A percentile compares a stretch with the other conserved stretches of the same genome.
Conservation (phyloP, 2,888 invertebrate genomes). For the Phortica okadai region DNA sequence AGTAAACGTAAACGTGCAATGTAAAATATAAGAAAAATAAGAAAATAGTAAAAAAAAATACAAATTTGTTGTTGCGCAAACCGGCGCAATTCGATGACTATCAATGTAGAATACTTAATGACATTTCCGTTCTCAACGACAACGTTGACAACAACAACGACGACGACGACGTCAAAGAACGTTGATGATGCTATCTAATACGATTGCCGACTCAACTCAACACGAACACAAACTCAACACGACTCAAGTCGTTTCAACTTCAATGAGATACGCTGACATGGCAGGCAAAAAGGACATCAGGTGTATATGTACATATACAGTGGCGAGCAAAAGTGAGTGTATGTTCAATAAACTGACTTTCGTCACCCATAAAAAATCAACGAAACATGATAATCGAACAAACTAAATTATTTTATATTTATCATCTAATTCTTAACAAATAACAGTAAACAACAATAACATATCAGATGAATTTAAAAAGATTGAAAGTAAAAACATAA, state of each 20-base stretch:
- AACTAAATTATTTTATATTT: no score
- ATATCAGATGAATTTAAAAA: no score
- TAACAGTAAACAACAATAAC: no score
- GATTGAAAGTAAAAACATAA: no score
- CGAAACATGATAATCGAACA: no score
- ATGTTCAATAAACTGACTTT: no score
- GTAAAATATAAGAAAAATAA: neutral
- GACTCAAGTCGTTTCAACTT: neutral
- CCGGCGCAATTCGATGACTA: slow-evolving; percentile 6
- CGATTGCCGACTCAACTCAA: slow-evolving; percentile 1
- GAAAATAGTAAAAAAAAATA: neutral
- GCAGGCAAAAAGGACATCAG: neutral
- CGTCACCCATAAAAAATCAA: no score
- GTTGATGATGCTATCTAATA: slow-evolving; percentile 20
- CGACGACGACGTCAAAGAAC: slow-evolving; percentile 3
- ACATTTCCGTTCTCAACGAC: slow-evolving; percentile 17
- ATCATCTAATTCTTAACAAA: no score
- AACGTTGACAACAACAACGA: neutral
- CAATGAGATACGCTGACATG: slow-evolving; percentile 13
- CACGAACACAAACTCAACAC: neutral
- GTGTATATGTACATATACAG: neutral
- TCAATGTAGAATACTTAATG: slow-evolving; percentile 22
- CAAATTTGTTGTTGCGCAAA: neutral
- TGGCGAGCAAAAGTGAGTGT: no score
- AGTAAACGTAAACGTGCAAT: neutral